phyloP scores from a whole-genome alignment of 1,140 invertebrate species.

The Parasteatoda tepidariorum region DNA sequence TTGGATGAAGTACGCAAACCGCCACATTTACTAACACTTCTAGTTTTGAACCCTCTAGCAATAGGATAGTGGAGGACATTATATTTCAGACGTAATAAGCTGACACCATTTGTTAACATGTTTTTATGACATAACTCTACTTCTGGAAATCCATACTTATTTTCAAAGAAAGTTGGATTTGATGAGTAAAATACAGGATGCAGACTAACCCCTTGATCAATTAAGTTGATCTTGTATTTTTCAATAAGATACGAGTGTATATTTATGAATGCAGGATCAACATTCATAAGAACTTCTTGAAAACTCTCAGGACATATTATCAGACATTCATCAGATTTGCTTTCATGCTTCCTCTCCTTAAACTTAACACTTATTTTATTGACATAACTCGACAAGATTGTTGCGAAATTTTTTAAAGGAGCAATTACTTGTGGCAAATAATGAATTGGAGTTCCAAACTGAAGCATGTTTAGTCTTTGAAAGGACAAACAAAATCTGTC shows the following conservation, averaged over 20 bases:
- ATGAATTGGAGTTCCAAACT: conserved; percentile 35
- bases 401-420: conserved; percentile 40
- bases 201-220: not conserved
- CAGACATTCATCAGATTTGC: not conserved
- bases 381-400: conserved; percentile 39
- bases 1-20: conserved; percentile 20
- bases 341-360: not conserved
- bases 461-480: conserved; percentile 20
- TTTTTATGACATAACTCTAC: conserved; percentile 3
- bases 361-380: conserved; percentile 42
- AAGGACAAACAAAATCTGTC: not conserved
- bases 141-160: conserved; percentile 52
- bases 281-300: not conserved
- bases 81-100: not conserved
- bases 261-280: conserved; percentile 17
- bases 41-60: conserved; percentile 43
- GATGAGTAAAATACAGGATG: conserved; percentile 34
- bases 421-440: conserved; percentile 16
- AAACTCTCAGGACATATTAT: conserved; percentile 35
- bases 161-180: conserved; percentile 31
- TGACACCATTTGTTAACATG: not conserved
- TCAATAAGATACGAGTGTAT: conserved; percentile 11
- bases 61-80: not conserved
- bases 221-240: not conserved
- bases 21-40: conserved; percentile 25